Evolutionary conservation across 2,797 vertebrate genomes (phyloP), one percentile per base, ranked within the genome.

Genomic region (Allobates femoralis): DNA sequence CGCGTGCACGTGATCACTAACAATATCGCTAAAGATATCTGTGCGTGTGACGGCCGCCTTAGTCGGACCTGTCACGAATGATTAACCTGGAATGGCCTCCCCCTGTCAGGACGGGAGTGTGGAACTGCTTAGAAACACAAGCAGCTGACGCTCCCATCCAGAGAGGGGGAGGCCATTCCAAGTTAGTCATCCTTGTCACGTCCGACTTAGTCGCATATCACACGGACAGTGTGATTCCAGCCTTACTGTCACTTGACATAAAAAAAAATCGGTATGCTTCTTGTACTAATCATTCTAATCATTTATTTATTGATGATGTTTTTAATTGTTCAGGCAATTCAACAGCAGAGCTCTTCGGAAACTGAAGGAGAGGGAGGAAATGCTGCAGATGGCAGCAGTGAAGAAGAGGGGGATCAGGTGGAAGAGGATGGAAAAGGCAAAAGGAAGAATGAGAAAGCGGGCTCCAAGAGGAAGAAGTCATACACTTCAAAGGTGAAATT

Each of bases 301-400:
- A 28, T 67, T 11, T 19, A 10, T 34, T 37, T n/a, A 23, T 21
- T 60, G 12, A 66, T n/a, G 12, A 10, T 84, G 55, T 32, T 60
- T 60, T 4, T 62, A 1, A 26, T 58, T 46, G 90, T 88, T 87
- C 91, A 99, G 97, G 96, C 95, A 88, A 95, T 98, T 89, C 96
- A 99, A 91, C 97, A 97, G 77, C 97, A 98, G 94, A 96, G 96
- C 89, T 99, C 96, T n/a, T 96, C 96, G 30, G 97, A 99, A 93
- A 97, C 96, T 0, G 97, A 98, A 89, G 96, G 95, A 8, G 97
- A 97, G 90, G 97, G 96, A 3, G 96, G 96, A 30, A 96, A 97
- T 83, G 91, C 96, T 0, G 97, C 95, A 14, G 97, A 98, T 34
- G 97, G 96, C 82, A 99, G 97, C 94, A 98, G 97, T 4, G 97